phyloP scores from a whole-genome alignment of 2,797 vertebrate genomes.

The Hydrolagus colliei region DNA sequence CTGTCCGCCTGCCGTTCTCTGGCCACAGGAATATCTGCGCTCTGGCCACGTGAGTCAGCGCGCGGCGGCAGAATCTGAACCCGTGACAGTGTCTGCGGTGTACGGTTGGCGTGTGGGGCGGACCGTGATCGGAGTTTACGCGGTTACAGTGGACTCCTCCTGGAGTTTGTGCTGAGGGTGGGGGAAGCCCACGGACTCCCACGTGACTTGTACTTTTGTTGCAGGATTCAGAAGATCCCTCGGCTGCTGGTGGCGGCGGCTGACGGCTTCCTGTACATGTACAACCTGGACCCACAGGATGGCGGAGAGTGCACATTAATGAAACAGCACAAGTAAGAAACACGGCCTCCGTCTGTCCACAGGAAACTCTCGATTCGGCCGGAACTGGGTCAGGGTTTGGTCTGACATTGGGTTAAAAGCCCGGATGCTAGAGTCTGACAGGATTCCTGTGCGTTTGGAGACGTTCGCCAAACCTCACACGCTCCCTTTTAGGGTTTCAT shows the following conservation, averaged over 20 bases:
- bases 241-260: slow-evolving; percentile 85
- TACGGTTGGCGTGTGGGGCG: too few relatives aligned
- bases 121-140: too few relatives aligned
- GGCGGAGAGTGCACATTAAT: slow-evolving; percentile 93
- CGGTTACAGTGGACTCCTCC: not conserved
- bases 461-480: too few relatives aligned
- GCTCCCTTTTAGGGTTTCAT: too few relatives aligned
- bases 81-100: not conserved
- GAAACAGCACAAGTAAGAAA: slow-evolving; percentile 91
- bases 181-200: too few relatives aligned
- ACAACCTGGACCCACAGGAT: slow-evolving; percentile 94
- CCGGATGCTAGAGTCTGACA: too few relatives aligned
- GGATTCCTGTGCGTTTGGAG: too few relatives aligned
- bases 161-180: too few relatives aligned
- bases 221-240: slow-evolving; percentile 94
- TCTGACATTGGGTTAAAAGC: too few relatives aligned
- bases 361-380: not conserved
- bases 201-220: slow-evolving; percentile 3
- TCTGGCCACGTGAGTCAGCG: slow-evolving; percentile 81
- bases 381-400: too few relatives aligned
- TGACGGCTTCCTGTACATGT: slow-evolving; percentile 92
- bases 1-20: slow-evolving; percentile 90
- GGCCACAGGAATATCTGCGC: slow-evolving; percentile 97
- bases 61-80: not conserved
- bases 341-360: not conserved